Base-by-base conservation (phyloP, 2,797 vertebrate genomes). In the Leptodactylus fallax region DNA sequence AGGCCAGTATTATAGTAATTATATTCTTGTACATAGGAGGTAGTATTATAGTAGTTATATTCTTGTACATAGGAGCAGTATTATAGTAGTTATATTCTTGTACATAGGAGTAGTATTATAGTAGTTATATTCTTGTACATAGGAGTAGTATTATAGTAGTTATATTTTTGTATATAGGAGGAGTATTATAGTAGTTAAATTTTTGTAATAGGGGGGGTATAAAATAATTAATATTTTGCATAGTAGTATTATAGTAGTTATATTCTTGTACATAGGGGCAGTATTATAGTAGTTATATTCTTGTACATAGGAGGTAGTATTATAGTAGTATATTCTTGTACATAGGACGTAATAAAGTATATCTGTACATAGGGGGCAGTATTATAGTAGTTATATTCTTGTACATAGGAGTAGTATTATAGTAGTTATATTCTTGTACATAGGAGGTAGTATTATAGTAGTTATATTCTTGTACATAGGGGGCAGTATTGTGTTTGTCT, bases 371-470 rank as follows among this genome's bases (percentile, higher is more conserved):
- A 67, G 23, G 25, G 5, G n/a, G 61, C n/a, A 65, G 61, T 67
- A 67, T 67, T 27, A 67, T 67, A 67, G 65, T 67, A 67, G 65
- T 67, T 67, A 67, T 67, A 67, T 67, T 67, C 65, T 67, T 67
- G 65, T 67, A 67, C 25, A 67, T 67, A 67, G 65, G 65, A 7
- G 65, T 23, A 67, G 65, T 67, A 67, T 67, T 67, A 27, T 67
- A 67, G 65, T 67, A 67, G 65, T 67, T 67, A 67, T 67, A 67
- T 67, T 67, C 65, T 67, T 67, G 65, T 27, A 67, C 12, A 67
- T 67, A 67, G 61, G 21, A 11, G 63, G 65, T 23, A 67, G 65
- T 67, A 67, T 67, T 27, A 67, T 67, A 27, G 23, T 67, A 67
- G 65, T 25, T 27, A 67, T 67, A 67, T 67, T 27, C 65, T 67